Base-by-base conservation (phyloP, 1,140 invertebrate genomes). In the Solen grandis region DNA sequence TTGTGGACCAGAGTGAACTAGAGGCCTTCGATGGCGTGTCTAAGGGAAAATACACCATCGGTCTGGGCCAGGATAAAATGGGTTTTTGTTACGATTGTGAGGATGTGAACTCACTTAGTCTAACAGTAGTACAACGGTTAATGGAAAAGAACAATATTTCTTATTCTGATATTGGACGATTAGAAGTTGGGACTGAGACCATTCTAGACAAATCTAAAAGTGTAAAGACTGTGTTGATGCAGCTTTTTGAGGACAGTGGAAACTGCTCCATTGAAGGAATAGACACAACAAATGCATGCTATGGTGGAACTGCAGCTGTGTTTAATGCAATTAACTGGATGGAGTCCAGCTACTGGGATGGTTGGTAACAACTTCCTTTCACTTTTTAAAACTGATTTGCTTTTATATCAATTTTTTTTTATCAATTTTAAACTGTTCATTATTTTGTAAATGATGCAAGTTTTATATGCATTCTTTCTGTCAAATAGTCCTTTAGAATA, bases 141-240 rank as follows among this genome's bases (percentile, higher is more conserved):
- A 88, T 94, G 80, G 89, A 93, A 78, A 89, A 88, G 65, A 88
- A 90, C 69, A 74, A 78, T 10, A 81, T 93, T n/a, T 70, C 88
- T 25, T 92, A 93, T 62, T 80, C 94, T 84, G 94, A 97, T 62
- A 96, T 99, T 86, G 99, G 99, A 0, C 94, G 96, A 19, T 89
- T 99, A 25, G 98, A 99, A 93, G 92, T 99, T 25, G 99, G 99
- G 31, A 99, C 99, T 8, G 99, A 99, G 92, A 99, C 99, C 0
- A 95, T 99, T 52, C 94, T 99, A 62, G 99, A 99, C 91, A 99
- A 99, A 93, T 99, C 97, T 81, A 99, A 99, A 85, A 98, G 97
- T 90, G 97, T 99, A 0, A 99, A 99, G 92, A 96, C 96, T 14
- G 96, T 98, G 41, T 93, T 99, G 31, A 99, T 99, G 99, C 96